Percentiles rank a stretch among this genome's conserved stretches.
Conservation (phyloP, 2,888 invertebrate species). For the Ectemnius continuus region DNA sequence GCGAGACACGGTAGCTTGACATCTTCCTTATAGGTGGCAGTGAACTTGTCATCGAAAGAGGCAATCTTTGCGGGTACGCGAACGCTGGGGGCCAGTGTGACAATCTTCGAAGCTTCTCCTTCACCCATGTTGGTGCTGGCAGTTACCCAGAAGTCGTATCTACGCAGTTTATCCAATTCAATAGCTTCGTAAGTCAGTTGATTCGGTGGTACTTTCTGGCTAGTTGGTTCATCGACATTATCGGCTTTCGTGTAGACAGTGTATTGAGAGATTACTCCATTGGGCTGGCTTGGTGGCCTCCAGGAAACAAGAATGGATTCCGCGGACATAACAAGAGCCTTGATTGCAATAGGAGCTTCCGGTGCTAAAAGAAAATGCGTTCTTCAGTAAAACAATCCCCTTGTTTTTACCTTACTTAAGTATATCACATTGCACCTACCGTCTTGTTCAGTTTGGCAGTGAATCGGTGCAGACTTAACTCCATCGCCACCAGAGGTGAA, state of each 20-base stretch:
- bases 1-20: conserved; percentile 94
- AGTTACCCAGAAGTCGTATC: conserved; percentile 96
- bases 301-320: conserved; percentile 96
- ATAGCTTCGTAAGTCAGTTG: conserved; percentile 93
- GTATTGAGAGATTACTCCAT: conserved; percentile 95
- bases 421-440: conserved; percentile 80
- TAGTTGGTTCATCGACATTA: conserved; percentile 82
- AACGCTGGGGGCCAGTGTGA: conserved; percentile 89
- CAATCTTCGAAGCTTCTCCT: conserved; percentile 93
- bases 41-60: conserved; percentile 95
- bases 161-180: conserved; percentile 88
- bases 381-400: neutral
- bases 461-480: conserved; percentile 91
- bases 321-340: conserved; percentile 94
- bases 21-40: conserved; percentile 94
- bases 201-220: conserved; percentile 89
- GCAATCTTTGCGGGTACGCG: conserved; percentile 96
- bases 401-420: neutral
- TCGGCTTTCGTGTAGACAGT: conserved; percentile 93
- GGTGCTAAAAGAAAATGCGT: conserved; percentile 83
- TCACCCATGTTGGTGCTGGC: conserved; percentile 96
- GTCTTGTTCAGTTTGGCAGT: conserved; percentile 97
- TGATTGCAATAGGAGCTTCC: conserved; percentile 94
- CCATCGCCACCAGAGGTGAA: conserved; percentile 97
- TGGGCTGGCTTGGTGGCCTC: conserved; percentile 95